These are phyloP conservation scores for Cichlasoma orientale DNA, from an alignment of 2,797 vertebrate genomes.

Conservation along the genomic window DNA sequence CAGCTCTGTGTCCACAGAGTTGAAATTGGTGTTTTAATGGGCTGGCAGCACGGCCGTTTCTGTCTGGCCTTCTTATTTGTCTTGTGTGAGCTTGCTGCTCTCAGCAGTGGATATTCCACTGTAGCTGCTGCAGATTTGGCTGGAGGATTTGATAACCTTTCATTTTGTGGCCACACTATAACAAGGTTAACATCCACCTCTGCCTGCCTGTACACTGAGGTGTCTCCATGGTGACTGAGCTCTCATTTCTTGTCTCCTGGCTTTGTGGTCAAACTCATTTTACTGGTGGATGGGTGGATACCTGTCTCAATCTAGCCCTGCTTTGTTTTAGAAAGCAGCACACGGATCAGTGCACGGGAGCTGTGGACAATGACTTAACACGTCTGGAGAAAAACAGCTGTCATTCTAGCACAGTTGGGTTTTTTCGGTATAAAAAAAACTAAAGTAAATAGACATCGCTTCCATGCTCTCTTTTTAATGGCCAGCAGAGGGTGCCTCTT, in stretches of 20 bases:
- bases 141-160: constrained; percentile 49
- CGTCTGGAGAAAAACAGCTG: neutral
- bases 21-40: constrained; percentile 24
- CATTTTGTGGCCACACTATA: constrained; percentile 58
- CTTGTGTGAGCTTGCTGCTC: neutral
- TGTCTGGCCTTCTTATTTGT: neutral
- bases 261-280: constrained; percentile 48
- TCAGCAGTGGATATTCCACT: neutral
- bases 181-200: constrained; percentile 51
- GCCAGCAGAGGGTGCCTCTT: neutral
- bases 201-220: constrained; percentile 25
- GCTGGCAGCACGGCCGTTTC: neutral
- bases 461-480: neutral
- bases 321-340: neutral
- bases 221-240: constrained; percentile 64
- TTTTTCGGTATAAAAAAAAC: neutral
- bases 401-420: neutral
- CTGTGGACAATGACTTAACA: neutral
- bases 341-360: neutral
- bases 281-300: neutral
- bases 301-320: constrained; percentile 3
- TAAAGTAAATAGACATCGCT: neutral
- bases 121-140: constrained; percentile 8
- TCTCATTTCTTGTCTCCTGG: constrained; percentile 31
- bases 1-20: constrained; percentile 16